These are phyloP conservation scores for Rhynchotus rufescens DNA, from an alignment of 2,797 vertebrate species.

Conservation along the genomic window DNA sequence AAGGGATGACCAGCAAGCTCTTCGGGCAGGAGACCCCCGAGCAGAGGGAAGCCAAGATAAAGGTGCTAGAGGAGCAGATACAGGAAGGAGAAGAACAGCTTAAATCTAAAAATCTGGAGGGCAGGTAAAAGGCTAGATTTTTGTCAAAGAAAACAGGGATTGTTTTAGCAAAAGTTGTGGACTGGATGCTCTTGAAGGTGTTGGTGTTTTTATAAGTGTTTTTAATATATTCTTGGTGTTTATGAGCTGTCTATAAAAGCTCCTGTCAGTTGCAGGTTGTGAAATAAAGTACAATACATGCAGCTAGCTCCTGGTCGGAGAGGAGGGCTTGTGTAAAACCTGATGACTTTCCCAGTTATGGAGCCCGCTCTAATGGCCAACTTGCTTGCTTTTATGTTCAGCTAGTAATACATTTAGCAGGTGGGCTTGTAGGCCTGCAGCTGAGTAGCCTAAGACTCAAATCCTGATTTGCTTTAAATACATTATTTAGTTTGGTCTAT, in stretches of 20 bases:
- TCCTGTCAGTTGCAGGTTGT: conserved; percentile 69
- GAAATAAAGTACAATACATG: conserved; percentile 66
- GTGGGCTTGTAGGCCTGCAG: conserved; percentile 42
- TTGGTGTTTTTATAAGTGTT: conserved; percentile 65
- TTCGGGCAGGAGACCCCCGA: conserved; percentile 96
- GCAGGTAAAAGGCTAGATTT: conserved; percentile 83
- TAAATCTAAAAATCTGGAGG: conserved; percentile 88
- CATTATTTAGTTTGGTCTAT: conserved; percentile 15
- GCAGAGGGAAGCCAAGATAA: conserved; percentile 92
- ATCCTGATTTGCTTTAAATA: conserved; percentile 32
- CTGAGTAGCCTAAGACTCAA: conserved; percentile 24
- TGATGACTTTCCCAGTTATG: conserved; percentile 68
- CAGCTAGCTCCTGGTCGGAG: conserved; percentile 60
- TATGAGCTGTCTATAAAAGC: conserved; percentile 74
- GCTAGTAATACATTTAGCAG: conserved; percentile 63
- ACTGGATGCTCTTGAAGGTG: conserved; percentile 53
- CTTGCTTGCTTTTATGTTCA: conserved; percentile 60
- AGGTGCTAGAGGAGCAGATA: conserved; percentile 92
- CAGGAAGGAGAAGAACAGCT: conserved; percentile 90
- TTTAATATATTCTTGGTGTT: conserved; percentile 73
- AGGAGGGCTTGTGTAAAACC: conserved; percentile 56
- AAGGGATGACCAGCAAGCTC: conserved; percentile 96
- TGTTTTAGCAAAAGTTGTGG: conserved; percentile 26
- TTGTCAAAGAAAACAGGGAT: conserved; percentile 23
- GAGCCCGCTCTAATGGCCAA: conserved; percentile 47